Percentiles rank a stretch among this genome's conserved stretches.
phyloP scores from a whole-genome alignment of 2,113 vertebrate genomes.

The Solea senegalensis region DNA sequence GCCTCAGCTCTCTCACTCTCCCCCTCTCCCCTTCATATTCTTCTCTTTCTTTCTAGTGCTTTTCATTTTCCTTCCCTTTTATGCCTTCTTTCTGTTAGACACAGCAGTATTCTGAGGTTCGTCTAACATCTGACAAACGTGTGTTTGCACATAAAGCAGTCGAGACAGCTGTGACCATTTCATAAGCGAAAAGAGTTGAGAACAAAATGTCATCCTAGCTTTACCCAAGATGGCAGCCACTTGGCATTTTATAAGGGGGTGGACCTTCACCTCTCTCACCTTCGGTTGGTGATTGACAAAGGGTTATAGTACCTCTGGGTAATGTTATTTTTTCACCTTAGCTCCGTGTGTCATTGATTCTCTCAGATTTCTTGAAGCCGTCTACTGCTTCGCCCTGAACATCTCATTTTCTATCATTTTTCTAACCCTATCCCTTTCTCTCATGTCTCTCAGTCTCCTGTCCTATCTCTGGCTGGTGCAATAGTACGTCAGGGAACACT shows the following conservation, averaged over 20 bases:
- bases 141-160: neutral
- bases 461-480: conserved; percentile 21
- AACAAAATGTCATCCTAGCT: conserved; percentile 4
- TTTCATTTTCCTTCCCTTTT: neutral
- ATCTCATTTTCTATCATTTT: conserved; percentile 22
- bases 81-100: neutral
- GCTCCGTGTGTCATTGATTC: neutral
- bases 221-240: conserved; percentile 28
- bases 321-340: neutral
- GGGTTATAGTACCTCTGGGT: neutral
- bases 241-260: conserved; percentile 9
- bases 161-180: neutral
- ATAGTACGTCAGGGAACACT: conserved; percentile 20
- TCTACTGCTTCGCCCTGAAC: neutral
- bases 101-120: neutral
- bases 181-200: neutral
- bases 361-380: neutral
- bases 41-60: neutral
- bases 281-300: conserved; percentile 8
- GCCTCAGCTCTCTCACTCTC: neutral
- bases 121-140: neutral
- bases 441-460: neutral
- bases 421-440: neutral
- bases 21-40: neutral
- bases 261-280: neutral